Evolutionary conservation across 2,888 invertebrate genomes (phyloP), one percentile per base, ranked within the genome.

Genomic region (Xestia rhomboidea): DNA sequence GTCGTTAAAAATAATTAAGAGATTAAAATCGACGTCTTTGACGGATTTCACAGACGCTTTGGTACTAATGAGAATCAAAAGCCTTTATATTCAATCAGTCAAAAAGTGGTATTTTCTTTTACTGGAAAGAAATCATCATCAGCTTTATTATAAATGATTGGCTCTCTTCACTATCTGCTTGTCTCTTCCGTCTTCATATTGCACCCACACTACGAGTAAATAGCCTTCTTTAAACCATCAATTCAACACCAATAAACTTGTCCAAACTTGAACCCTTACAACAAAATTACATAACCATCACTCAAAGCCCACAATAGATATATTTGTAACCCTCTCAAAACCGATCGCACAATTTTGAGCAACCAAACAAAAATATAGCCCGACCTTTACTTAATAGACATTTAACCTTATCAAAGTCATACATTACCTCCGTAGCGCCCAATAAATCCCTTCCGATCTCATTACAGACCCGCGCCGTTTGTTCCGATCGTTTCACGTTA

Each of bases 371-470:
- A 78, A 76, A 81, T 84, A 82, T 77, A 73, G 66, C 38, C 57
- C 69, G 75, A 72, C 82, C 82, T 82, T 77, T 81, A 81, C 81
- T 81, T 78, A 83, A 72, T 77, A 81, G 57, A 78, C 81, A 81
- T 79, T 82, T 75, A 82, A 84, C 80, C 62, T 85, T 87, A 87
- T 88, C 89, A 76, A 67, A 82, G 70, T 77, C 83, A 73, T 85
- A 82, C 79, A 78, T 89, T 85, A 84, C 81, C 75, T 75, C 64
- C 30, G 71, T 75, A 71, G 62, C 67, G 74, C 79, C 63, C 83
- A 79, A 89, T 87, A 88, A 87, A 88, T 87, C 85, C 79, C 77
- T 77, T 82, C 81, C 85, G 81, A 87, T 82, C 88, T 87, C 83
- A 87, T 89, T 84, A 80, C 70, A 72, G 74, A 8, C 68, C 24